Percentiles rank a stretch among this genome's conserved stretches.
phyloP scores from a whole-genome alignment of 2,113 vertebrate genomes.

The Orcinus orca region DNA sequence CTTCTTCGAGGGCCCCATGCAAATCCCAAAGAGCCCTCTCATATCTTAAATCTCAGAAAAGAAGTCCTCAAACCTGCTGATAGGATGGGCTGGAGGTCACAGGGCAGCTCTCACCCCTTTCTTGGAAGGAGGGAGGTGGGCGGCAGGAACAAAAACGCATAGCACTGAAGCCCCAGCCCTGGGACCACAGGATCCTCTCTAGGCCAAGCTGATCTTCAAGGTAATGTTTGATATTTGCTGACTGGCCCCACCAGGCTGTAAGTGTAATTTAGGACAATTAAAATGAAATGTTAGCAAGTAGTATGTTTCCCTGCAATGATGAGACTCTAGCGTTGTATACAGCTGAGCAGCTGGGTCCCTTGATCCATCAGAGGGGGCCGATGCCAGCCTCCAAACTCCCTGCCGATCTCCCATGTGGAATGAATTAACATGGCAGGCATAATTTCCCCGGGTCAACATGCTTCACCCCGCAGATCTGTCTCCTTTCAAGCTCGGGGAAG shows the following conservation, averaged over 20 bases:
- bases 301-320: constrained; percentile 72
- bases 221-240: constrained; percentile 77
- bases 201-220: constrained; percentile 77
- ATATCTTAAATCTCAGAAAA: neutral
- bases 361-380: constrained; percentile 65
- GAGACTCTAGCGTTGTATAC: constrained; percentile 52
- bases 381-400: constrained; percentile 75
- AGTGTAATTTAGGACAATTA: constrained; percentile 84
- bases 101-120: neutral
- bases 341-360: constrained; percentile 75
- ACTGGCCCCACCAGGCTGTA: constrained; percentile 77
- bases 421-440: constrained; percentile 84
- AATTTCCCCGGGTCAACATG: constrained; percentile 84
- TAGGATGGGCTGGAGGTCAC: neutral
- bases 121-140: neutral
- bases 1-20: neutral
- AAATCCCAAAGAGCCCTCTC: neutral
- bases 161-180: neutral
- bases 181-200: constrained; percentile 71
- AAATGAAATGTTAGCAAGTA: constrained; percentile 83
- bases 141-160: neutral
- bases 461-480: constrained; percentile 81
- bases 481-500: constrained; percentile 76
- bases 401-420: constrained; percentile 79
- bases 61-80: neutral